phyloP scores from a whole-genome alignment of 2,113 vertebrate species.

The Lanius collurio region DNA sequence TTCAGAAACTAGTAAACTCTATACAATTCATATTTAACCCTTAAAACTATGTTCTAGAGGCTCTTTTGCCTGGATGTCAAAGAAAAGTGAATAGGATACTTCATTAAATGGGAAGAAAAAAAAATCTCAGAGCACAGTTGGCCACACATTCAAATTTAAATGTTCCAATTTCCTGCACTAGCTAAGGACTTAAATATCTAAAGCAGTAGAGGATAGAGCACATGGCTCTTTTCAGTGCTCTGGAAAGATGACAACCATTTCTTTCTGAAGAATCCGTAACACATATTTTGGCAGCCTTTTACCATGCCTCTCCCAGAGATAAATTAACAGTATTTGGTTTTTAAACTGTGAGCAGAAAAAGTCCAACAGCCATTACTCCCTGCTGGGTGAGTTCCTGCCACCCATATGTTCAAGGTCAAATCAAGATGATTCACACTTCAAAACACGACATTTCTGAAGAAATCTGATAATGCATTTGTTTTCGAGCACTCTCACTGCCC shows the following conservation, averaged over 20 bases:
- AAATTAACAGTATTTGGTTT: constrained; percentile 21
- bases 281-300: constrained; percentile 19
- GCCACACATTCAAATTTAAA: constrained; percentile 2
- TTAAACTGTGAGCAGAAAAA: constrained; percentile 22
- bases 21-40: neutral
- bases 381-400: constrained; percentile 17
- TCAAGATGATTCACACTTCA: neutral
- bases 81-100: neutral
- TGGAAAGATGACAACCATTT: constrained; percentile 24
- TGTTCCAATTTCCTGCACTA: constrained; percentile 10
- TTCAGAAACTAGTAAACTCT: neutral
- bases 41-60: neutral
- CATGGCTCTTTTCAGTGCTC: neutral
- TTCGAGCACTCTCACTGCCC: neutral
- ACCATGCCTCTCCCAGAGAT: neutral
- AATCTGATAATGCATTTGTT: neutral
- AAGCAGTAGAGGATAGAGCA: neutral
- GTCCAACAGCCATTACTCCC: neutral
- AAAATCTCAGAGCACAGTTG: constrained; percentile 25
- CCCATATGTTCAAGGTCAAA: neutral
- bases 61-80: neutral
- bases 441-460: neutral
- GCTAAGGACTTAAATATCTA: constrained; percentile 26
- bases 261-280: neutral
- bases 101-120: constrained; percentile 12